These are phyloP conservation scores for Danio aesculapii DNA, from an alignment of 2,797 vertebrate species.

Conservation along the genomic window DNA sequence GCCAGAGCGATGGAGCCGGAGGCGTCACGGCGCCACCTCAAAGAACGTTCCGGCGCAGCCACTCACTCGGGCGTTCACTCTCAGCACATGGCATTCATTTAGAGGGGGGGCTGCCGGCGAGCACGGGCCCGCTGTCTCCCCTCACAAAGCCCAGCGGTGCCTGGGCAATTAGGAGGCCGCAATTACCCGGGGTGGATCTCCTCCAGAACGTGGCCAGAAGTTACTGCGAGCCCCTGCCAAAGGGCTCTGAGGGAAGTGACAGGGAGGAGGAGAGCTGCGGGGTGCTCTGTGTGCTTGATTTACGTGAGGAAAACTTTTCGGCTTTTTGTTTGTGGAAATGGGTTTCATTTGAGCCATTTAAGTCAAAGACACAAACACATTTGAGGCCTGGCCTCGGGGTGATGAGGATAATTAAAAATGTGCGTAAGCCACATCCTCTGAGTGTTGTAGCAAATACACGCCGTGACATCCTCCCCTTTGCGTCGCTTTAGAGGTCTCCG, in stretches of 20 bases:
- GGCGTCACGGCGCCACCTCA: conserved; percentile 89
- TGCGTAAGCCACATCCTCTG: conserved; percentile 49
- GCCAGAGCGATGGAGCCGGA: conserved; percentile 80
- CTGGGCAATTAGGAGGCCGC: conserved; percentile 82
- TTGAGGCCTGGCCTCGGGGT: conserved; percentile 45
- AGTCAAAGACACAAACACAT: conserved; percentile 55
- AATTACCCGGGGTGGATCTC: conserved; percentile 71
- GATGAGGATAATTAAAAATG: conserved; percentile 58
- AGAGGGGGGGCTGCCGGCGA: conserved; percentile 58
- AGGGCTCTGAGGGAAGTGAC: conserved; percentile 63
- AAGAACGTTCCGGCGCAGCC: conserved; percentile 76
- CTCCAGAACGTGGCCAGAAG: conserved; percentile 63
- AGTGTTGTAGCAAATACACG: conserved; percentile 42
- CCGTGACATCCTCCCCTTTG: conserved; percentile 33
- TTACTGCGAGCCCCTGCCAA: conserved; percentile 59
- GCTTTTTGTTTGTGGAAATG: conserved; percentile 53
- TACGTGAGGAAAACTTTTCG: conserved; percentile 58
- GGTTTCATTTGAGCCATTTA: conserved; percentile 49
- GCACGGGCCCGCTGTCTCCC: conserved; percentile 53
- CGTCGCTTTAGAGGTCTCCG: conserved; percentile 15
- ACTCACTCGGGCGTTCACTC: conserved; percentile 79
- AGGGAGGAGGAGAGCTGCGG: conserved; percentile 60
- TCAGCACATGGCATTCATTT: conserved; percentile 92
- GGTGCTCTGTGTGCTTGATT: conserved; percentile 59
- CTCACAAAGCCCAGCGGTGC: conserved; percentile 67